These are phyloP conservation scores for Graphium colonna DNA, from an alignment of 2,888 invertebrate genomes.

Conservation along the genomic window DNA sequence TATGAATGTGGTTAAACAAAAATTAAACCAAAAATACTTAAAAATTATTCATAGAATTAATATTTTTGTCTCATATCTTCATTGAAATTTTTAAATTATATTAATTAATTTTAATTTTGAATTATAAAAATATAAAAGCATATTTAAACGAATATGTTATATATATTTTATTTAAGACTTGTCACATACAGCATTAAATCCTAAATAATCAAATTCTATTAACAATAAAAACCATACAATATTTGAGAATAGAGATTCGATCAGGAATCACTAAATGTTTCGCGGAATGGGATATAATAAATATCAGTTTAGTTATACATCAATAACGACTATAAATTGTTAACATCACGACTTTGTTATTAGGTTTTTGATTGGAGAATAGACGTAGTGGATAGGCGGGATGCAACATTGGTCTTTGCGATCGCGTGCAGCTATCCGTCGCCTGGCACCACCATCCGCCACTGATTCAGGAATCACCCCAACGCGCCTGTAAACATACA, in stretches of 20 bases:
- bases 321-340: slow-evolving; percentile 41
- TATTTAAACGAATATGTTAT: too few species aligned
- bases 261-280: not conserved
- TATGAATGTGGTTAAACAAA: too few species aligned
- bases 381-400: slow-evolving; percentile 42
- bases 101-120: too few species aligned
- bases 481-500: slow-evolving; percentile 64
- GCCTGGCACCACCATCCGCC: slow-evolving; percentile 79
- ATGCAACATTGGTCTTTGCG: slow-evolving; percentile 53
- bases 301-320: slow-evolving; percentile 30
- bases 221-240: too few species aligned
- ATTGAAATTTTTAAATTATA: too few species aligned
- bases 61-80: too few species aligned
- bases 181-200: too few species aligned
- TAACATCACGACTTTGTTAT: slow-evolving; percentile 42
- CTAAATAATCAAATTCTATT: too few species aligned
- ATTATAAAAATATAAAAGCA: too few species aligned
- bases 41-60: too few species aligned
- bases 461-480: slow-evolving; percentile 62
- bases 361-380: slow-evolving; percentile 51
- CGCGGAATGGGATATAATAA: not conserved
- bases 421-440: slow-evolving; percentile 67
- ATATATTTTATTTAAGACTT: too few species aligned
- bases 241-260: not conserved
- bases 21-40: too few species aligned